Percentiles rank a stretch among this genome's conserved stretches.
Conservation (phyloP, 2,797 vertebrate genomes). For the Eurystomus glaucurus region DNA sequence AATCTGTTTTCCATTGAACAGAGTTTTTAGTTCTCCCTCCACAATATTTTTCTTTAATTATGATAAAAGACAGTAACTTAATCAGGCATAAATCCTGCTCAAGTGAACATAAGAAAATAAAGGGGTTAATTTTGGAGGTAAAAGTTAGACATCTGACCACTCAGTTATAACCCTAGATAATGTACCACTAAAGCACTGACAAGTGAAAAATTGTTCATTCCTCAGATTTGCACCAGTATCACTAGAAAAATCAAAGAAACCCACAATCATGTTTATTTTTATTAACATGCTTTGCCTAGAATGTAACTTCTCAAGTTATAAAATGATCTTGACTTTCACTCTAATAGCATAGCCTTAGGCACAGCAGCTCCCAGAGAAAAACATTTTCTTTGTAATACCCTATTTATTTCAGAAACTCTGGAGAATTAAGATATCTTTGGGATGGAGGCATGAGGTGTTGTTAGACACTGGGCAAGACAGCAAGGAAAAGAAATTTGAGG, state of each 20-base stretch:
- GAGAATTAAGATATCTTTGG: background rate
- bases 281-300: background rate
- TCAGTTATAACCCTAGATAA: constrained; percentile 20
- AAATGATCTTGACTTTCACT: background rate
- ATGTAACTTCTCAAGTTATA: background rate
- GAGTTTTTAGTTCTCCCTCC: constrained; percentile 64
- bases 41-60: constrained; percentile 87
- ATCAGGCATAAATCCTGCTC: constrained; percentile 84
- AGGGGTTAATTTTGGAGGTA: constrained; percentile 54
- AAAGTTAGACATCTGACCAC: constrained; percentile 26
- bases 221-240: background rate
- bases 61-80: constrained; percentile 86
- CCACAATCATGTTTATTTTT: background rate
- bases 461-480: rapidly evolving
- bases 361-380: background rate
- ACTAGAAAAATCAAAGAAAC: background rate
- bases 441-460: background rate
- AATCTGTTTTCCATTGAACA: constrained; percentile 82
- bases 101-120: constrained; percentile 79
- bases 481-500: background rate
- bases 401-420: background rate
- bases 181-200: background rate
- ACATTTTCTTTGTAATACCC: background rate
- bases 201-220: background rate
- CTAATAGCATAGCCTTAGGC: background rate